Evolutionary conservation across 1,140 invertebrate genomes (phyloP), one percentile per base, ranked within the genome.

Genomic region (Drosophila bocqueti): DNA sequence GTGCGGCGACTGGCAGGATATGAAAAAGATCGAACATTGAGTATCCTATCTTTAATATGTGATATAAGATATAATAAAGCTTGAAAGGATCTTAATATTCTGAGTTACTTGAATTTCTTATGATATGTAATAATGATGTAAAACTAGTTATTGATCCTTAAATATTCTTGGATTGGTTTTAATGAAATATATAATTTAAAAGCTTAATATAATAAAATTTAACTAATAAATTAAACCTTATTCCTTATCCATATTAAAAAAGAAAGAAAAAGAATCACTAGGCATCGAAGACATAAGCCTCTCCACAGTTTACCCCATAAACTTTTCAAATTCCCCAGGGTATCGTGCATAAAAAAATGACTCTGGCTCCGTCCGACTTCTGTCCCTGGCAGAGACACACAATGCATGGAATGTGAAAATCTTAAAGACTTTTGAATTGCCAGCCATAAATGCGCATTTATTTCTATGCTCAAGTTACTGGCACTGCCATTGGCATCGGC

Each of bases 391-490:
- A 86, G 83, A 87, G 49, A 47, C 47, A 49, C 81, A 89, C 85
- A 90, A 85, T 85, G 85, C 86, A 85, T 85, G 86, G 86, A 91
- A 90, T 90, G 85, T 80, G 85, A 82, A 89, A 89, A 90, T 90
- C 85, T 90, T 90, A 90, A 90, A 90, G 85, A 90, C 85, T 90
- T 90, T 90, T 90, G 85, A 90, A 90, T 90, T 90, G 85, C 84
- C 86, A 64, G 68, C 86, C 85, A 90, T 90, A 90, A 90, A 90
- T 90, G 85, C 85, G 85, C 85, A 90, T 90, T 90, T 90, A 90
- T 90, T 90, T 90, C 84, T 89, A 87, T 87, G 81, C 84, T 87
- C 85, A 79, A 90, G 85, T 85, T 84, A 73, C 80, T 65, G 58
- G 34, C 76, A 47, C 26, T 60, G 46, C 50, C 50, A 50, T 31